Percentiles rank a stretch among this genome's conserved stretches.
These are phyloP conservation scores for Cactoblastis cactorum DNA, from an alignment of 2,888 invertebrate genomes.

Conservation along the genomic window DNA sequence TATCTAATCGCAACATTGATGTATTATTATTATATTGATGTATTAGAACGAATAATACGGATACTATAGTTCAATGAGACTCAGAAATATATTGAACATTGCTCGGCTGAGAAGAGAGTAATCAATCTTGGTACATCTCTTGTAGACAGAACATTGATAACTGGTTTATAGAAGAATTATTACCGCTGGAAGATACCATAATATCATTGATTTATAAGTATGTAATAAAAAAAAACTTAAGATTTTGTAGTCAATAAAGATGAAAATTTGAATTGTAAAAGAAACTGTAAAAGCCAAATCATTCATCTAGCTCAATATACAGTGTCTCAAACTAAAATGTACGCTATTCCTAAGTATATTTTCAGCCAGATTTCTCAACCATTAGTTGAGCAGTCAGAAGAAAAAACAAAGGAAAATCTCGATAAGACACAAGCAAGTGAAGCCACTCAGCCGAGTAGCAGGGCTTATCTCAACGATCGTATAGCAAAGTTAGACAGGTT, in stretches of 20 bases:
- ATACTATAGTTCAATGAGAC: conserved; percentile 14
- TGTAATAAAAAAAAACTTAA: no score
- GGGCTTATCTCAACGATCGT: conserved; percentile 17
- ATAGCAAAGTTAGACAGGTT: background rate
- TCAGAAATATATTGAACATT: conserved; percentile 25
- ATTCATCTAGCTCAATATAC: no score
- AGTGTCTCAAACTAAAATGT: no score
- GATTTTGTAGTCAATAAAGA: no score
- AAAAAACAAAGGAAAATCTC: conserved; percentile 28
- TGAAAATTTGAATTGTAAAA: no score
- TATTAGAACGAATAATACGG: conserved; percentile 46
- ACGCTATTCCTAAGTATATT: background rate
- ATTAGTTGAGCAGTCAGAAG: conserved; percentile 20
- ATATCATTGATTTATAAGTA: no score
- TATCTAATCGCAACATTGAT: conserved; percentile 64
- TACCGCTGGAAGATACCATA: background rate
- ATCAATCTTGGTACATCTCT: conserved; percentile 34
- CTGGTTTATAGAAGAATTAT: background rate
- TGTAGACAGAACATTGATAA: background rate
- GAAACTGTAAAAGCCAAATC: no score
- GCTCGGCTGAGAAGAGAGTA: conserved; percentile 27
- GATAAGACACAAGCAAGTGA: conserved; percentile 40
- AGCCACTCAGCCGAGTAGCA: conserved; percentile 25
- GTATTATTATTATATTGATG: conserved; percentile 58
- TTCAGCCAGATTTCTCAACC: background rate